Percentiles rank a stretch among this genome's conserved stretches.
Evolutionary conservation across 2,113 vertebrate genomes (phyloP).

Genomic region (Manacus vitellinus): DNA sequence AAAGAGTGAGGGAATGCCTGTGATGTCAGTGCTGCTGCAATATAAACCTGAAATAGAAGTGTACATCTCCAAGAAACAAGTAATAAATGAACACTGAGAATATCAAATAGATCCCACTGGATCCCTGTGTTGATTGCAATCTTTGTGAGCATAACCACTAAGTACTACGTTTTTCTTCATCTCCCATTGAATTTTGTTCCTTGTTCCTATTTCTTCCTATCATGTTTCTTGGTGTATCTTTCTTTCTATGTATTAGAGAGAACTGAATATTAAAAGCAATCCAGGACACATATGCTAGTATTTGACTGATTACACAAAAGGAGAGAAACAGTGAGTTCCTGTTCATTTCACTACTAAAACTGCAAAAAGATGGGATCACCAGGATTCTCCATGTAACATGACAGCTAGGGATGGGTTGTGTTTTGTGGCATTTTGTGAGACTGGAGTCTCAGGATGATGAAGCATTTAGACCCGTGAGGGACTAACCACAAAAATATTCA

Average conservation of each 20-base stretch:
- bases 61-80: not conserved
- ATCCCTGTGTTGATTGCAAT: not conserved
- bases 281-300: not conserved
- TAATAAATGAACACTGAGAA: not conserved
- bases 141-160: not conserved
- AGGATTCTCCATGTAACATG: not conserved
- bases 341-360: not conserved
- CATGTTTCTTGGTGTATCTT: not conserved
- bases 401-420: not conserved
- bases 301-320: not conserved
- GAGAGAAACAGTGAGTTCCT: not conserved
- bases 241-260: not conserved
- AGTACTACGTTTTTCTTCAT: not conserved
- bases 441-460: not conserved
- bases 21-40: not conserved
- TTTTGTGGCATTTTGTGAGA: not conserved
- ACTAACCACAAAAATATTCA: not conserved
- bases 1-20: not conserved
- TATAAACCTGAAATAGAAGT: not conserved
- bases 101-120: not conserved
- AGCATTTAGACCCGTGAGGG: not conserved
- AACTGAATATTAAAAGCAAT: not conserved
- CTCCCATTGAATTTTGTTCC: not conserved
- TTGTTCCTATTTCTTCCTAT: not conserved
- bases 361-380: not conserved